A percentile compares a stretch with the other conserved stretches of the same genome.
phyloP scores from a whole-genome alignment of 1,140 invertebrate species.

The Calephelis virginiensis region DNA sequence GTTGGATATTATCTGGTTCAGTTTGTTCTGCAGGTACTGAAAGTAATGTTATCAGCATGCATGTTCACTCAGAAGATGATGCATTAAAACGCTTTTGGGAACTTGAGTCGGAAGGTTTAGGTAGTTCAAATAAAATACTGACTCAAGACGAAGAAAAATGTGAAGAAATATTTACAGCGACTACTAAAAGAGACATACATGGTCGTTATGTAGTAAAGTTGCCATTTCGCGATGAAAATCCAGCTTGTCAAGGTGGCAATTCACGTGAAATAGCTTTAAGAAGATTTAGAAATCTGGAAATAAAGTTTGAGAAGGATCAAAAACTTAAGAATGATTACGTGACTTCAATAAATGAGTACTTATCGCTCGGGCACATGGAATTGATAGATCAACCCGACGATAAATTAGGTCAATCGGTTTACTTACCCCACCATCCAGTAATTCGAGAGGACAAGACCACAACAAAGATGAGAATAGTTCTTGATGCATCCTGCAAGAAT shows the following conservation, averaged over 20 bases:
- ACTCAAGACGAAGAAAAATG: neutral
- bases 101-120: neutral
- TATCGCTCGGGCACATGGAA: neutral
- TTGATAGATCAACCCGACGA: neutral
- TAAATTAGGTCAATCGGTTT: neutral
- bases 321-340: slow-evolving; percentile 4
- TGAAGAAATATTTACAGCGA: neutral
- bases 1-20: slow-evolving; percentile 6
- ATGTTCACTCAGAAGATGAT: neutral
- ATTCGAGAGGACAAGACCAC: neutral
- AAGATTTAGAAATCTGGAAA: slow-evolving; percentile 1
- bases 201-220: neutral
- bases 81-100: neutral
- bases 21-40: neutral
- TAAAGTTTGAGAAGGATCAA: neutral
- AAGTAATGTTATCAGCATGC: neutral
- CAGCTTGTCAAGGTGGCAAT: neutral
- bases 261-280: neutral
- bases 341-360: slow-evolving; percentile 1
- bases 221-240: neutral
- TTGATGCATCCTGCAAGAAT: slow-evolving; percentile 6
- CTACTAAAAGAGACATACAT: neutral
- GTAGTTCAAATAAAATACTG: neutral
- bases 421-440: slow-evolving; percentile 4
- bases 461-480: slow-evolving; percentile 28